phyloP scores from a whole-genome alignment of 2,797 vertebrate species.

The Melanotaenia boesemani region DNA sequence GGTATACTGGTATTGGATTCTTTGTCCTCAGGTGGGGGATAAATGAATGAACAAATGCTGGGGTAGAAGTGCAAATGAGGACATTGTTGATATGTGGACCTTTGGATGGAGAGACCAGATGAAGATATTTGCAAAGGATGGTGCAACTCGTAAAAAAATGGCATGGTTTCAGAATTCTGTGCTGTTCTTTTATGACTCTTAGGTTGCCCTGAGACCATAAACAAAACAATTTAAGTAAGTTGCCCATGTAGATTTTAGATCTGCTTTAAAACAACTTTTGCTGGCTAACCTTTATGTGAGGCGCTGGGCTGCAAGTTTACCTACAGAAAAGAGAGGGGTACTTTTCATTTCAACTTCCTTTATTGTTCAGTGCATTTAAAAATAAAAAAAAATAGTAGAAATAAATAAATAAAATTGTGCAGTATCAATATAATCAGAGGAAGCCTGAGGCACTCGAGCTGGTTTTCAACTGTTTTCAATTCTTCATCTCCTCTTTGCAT shows the following conservation, averaged over 20 bases:
- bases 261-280: conserved; percentile 35
- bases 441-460: conserved; percentile 36
- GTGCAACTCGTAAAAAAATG: background rate
- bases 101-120: conserved; percentile 24
- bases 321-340: conserved; percentile 9
- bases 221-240: background rate
- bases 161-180: background rate
- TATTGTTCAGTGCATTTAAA: conserved; percentile 41
- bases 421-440: conserved; percentile 52
- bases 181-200: background rate
- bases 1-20: conserved; percentile 58
- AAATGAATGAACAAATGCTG: conserved; percentile 36
- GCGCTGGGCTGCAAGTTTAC: conserved; percentile 24
- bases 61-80: conserved; percentile 31
- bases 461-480: conserved; percentile 44
- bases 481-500: conserved; percentile 29
- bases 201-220: background rate
- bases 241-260: conserved; percentile 13
- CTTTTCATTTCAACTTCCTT: conserved; percentile 38
- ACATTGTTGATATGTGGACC: conserved; percentile 21
- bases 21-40: conserved; percentile 34
- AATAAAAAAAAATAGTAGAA: no score
- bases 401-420: conserved; percentile 15
- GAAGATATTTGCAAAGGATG: conserved; percentile 1
- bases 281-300: conserved; percentile 19